These are phyloP conservation scores for Monoplex corrugatus DNA, from an alignment of 2,888 invertebrate genomes.

Conservation along the genomic window DNA sequence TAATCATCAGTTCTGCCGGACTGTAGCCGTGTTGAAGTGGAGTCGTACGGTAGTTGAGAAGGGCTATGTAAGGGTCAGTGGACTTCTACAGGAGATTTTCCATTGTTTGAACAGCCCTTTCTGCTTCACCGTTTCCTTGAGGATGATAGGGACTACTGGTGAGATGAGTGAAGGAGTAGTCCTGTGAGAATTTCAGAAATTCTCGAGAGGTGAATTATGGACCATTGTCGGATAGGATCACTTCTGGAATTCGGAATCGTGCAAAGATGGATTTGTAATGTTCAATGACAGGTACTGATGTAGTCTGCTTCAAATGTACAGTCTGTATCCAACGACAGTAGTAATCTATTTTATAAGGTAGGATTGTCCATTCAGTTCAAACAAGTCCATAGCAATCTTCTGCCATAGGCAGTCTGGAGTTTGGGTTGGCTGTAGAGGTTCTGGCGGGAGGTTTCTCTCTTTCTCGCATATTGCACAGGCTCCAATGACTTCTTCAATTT, in stretches of 20 bases:
- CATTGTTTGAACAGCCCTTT: neutral
- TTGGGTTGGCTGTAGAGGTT: neutral
- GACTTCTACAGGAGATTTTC: neutral
- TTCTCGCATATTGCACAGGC: neutral
- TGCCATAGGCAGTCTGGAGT: neutral
- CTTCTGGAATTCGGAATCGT: neutral
- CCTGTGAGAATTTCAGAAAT: neutral
- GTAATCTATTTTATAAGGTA: neutral
- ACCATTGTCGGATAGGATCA: neutral
- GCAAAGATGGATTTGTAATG: neutral
- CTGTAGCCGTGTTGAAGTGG: neutral
- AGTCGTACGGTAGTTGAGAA: neutral
- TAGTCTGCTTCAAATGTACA: neutral
- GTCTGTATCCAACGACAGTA: neutral
- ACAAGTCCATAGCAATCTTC: neutral
- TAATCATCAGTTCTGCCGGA: conserved; percentile 5
- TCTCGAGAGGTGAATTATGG: neutral
- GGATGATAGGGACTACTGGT: neutral
- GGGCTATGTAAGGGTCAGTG: neutral
- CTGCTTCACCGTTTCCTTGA: conserved; percentile 13
- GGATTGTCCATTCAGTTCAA: conserved; percentile 9
- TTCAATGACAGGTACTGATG: neutral
- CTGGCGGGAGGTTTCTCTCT: neutral
- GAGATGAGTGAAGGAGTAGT: neutral
- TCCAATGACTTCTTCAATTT: neutral